Conservation (phyloP, 2,888 invertebrate species). For the Chaitophorus viminalis region DNA sequence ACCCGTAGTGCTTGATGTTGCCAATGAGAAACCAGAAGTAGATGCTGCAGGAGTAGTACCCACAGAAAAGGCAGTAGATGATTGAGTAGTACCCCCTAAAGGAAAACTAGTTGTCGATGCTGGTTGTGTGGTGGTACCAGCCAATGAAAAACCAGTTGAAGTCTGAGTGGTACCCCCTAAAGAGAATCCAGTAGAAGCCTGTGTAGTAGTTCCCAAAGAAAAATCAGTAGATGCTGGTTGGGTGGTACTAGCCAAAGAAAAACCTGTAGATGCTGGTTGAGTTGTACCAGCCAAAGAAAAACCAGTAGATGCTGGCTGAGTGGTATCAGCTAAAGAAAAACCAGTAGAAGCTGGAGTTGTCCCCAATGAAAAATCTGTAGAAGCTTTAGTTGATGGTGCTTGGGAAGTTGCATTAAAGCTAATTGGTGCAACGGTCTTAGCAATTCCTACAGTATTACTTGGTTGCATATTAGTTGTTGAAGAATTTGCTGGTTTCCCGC, state of each 20-base stretch:
- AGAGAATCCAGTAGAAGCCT: conserved; percentile 30
- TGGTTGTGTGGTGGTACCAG: conserved; percentile 19
- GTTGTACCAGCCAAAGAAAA: conserved; percentile 64
- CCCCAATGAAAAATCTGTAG: conserved; percentile 63
- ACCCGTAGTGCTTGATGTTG: conserved; percentile 62
- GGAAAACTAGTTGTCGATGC: conserved; percentile 21
- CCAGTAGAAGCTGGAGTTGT: conserved; percentile 63
- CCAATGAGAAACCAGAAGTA: conserved; percentile 59
- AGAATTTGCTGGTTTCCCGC: neutral
- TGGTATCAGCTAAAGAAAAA: conserved; percentile 63
- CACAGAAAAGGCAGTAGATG: conserved; percentile 28
- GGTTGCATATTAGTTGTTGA: conserved; percentile 2
- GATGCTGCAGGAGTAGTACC: conserved; percentile 42
- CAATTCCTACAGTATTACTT: neutral
- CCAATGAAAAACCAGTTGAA: conserved; percentile 53
- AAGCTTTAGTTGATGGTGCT: conserved; percentile 43
- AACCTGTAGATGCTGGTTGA: conserved; percentile 63
- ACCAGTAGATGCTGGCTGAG: conserved; percentile 63
- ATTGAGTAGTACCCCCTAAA: conserved; percentile 64
- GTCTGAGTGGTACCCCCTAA: conserved; percentile 28
- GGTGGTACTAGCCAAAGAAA: conserved; percentile 64
- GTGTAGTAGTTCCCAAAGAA: conserved; percentile 34
- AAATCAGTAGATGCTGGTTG: conserved; percentile 64
- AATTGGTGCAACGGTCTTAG: conserved; percentile 27
- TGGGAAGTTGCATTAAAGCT: conserved; percentile 64